A percentile compares a stretch with the other conserved stretches of the same genome.
Evolutionary conservation across 2,888 invertebrate species (phyloP).

Genomic region (Cheilosia pagana): DNA sequence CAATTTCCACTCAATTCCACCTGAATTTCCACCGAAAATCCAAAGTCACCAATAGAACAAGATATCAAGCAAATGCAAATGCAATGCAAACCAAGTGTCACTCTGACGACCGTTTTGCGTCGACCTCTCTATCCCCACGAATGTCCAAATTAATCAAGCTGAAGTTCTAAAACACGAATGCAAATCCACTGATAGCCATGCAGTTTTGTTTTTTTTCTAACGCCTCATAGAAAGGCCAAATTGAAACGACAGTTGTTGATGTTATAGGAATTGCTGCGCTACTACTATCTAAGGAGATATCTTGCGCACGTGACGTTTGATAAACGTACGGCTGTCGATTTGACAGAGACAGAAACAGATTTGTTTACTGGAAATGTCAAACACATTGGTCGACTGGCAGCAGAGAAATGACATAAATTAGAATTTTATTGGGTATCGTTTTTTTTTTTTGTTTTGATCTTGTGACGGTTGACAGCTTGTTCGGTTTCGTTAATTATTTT

Average conservation of each 20-base stretch:
- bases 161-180: constrained; percentile 38
- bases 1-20: background rate
- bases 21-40: background rate
- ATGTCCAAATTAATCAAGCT: constrained; percentile 46
- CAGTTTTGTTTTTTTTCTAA: constrained; percentile 1
- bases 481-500: constrained; percentile 36
- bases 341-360: constrained; percentile 16
- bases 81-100: constrained; percentile 23
- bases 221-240: constrained; percentile 43
- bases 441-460: constrained; percentile 28
- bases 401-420: constrained; percentile 41
- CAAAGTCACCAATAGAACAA: background rate
- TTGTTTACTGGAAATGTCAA: constrained; percentile 45
- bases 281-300: constrained; percentile 42
- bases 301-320: constrained; percentile 51
- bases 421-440: constrained; percentile 47
- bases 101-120: background rate
- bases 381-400: background rate
- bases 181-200: constrained; percentile 22
- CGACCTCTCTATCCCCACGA: background rate
- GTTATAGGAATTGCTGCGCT: constrained; percentile 21
- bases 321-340: constrained; percentile 24
- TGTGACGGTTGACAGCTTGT: constrained; percentile 6
- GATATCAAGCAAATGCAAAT: constrained; percentile 31
- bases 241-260: constrained; percentile 33